A percentile compares a stretch with the other conserved stretches of the same genome.
Evolutionary conservation across 1,140 invertebrate genomes (phyloP).

Genomic region (Eupristina koningsbergeri): DNA sequence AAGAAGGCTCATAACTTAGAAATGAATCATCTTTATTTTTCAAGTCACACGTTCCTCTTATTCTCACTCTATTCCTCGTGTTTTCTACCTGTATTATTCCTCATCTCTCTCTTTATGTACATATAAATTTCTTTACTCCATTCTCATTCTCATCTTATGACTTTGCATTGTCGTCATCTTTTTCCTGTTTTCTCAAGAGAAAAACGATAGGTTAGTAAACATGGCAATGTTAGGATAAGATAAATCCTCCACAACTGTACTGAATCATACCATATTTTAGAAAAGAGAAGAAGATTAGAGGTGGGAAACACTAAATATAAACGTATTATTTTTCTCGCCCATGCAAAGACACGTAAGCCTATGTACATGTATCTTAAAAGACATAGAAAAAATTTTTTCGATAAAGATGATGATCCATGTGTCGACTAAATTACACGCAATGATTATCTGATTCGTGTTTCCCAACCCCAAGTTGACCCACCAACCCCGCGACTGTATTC

Average conservation of each 20-base stretch:
- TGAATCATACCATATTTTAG: conserved; percentile 7
- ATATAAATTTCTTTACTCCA: not conserved
- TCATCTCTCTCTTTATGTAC: too few relatives aligned
- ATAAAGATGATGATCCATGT: not conserved
- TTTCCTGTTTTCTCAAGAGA: conserved; percentile 32
- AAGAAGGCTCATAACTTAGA: not conserved
- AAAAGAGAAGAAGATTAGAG: not conserved
- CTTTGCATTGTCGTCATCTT: conserved; percentile 38
- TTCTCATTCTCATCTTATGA: not conserved
- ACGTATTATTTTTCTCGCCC: not conserved
- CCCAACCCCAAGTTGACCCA: not conserved
- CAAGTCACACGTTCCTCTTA: not conserved
- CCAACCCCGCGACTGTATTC: too few relatives aligned
- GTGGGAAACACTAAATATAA: not conserved
- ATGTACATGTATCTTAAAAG: not conserved
- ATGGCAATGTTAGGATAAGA: conserved; percentile 51
- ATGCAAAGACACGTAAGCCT: not conserved
- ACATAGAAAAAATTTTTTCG: not conserved
- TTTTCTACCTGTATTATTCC: not conserved
- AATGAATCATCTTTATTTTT: conserved; percentile 16
- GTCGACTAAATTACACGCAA: not conserved
- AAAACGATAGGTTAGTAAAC: conserved; percentile 45
- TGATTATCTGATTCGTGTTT: not conserved
- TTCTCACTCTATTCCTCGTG: not conserved
- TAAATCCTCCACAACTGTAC: conserved; percentile 50